These are phyloP conservation scores for Macrosoma leucophasiata DNA, from an alignment of 2,888 invertebrate species.

Conservation along the genomic window DNA sequence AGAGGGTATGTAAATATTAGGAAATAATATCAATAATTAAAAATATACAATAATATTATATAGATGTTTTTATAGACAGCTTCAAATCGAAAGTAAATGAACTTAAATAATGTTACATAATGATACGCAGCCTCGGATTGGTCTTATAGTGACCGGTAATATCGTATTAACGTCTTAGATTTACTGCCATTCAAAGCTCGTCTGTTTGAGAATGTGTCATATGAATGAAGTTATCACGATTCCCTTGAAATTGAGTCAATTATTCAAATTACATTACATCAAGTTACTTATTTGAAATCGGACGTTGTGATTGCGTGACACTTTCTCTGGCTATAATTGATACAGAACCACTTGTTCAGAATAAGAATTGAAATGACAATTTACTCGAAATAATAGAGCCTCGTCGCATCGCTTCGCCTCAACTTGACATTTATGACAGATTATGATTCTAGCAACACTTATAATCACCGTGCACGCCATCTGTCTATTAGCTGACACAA, in stretches of 20 bases:
- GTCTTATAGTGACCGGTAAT: no score
- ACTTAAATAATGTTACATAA: no score
- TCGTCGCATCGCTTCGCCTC: slow-evolving; percentile 44
- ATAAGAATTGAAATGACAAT: slow-evolving; percentile 54
- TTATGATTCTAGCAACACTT: slow-evolving; percentile 60
- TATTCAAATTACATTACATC: no score
- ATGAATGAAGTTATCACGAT: no score
- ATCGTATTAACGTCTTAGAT: no score
- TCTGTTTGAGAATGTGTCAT: no score
- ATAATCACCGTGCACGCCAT: slow-evolving; percentile 63
- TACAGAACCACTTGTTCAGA: slow-evolving; percentile 53
- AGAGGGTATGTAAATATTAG: background rate
- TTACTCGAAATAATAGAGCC: slow-evolving; percentile 56
- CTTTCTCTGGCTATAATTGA: slow-evolving; percentile 48
- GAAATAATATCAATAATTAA: slow-evolving; percentile 7
- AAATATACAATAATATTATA: no score
- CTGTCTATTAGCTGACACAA: slow-evolving; percentile 63
- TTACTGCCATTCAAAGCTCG: no score
- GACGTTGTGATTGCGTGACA: slow-evolving; percentile 54
- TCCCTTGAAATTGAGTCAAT: no score
- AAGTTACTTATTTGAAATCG: slow-evolving; percentile 36
- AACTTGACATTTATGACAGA: slow-evolving; percentile 70
- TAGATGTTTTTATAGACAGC: no score
- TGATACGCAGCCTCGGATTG: no score
- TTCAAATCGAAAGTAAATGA: no score